Base-by-base conservation (phyloP, 2,797 vertebrate species). In the Falco berigora region DNA sequence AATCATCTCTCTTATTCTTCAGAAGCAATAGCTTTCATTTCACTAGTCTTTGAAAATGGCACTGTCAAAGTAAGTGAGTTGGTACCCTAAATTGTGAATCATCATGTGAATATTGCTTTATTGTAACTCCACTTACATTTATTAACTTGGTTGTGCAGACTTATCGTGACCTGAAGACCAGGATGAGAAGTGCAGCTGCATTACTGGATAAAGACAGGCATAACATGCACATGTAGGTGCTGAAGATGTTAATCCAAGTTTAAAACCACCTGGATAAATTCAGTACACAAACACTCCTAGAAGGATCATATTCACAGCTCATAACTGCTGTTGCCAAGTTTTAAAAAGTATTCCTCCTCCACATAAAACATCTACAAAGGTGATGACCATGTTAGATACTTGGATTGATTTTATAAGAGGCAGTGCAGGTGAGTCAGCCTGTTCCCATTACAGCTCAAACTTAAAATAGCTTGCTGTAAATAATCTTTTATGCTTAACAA, bases 401-500 rank as follows among this genome's bases (percentile, higher is more conserved):
- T 68, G 50, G 68, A 81, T 59, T 94, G 88, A 81, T 95, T 96
- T 95, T 83, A 63, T 75, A 81, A 75, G 27, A 86, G 66, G 75
- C 86, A 92, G 50, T 49, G n/a, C 90, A 96, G 50, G 75, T 96
- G 95, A 96, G 68, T 94, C 94, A 94, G 75, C 56, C 81, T 93
- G 64, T 83, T 96, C 96, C 84, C 62, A 23, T 86, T 96, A 66
- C 21, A 8, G 62, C 62, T 97, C 75, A 90, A 67, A 94, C 88
- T 92, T 87, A 90, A 97, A 97, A 96, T 96, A 97, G 55, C 34
- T 87, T 86, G 66, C 78, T 96, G 95, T 96, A 97, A 97, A 97
- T 97, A 97, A 97, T 83, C 81, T 83, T 89, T 80, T 80, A 90
- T 75, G 66, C 68, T 92, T 93, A 92, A 96, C 92, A 96, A 93